Base-by-base conservation (phyloP, 23 tunicate genomes). In the Trididemnum nubilum region DNA sequence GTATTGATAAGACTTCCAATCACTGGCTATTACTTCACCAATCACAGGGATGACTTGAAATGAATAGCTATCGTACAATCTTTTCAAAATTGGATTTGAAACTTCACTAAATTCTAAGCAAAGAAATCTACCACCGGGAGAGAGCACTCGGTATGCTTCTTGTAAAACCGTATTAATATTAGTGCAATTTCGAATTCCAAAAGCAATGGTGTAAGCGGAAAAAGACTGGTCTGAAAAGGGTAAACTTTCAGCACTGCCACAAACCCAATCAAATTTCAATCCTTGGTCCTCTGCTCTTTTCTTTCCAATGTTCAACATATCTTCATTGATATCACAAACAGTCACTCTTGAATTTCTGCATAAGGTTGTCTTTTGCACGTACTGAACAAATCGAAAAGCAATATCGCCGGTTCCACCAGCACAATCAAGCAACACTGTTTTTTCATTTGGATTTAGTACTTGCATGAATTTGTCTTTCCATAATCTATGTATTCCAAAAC, bases 331-430 rank as follows among this genome's bases (percentile, higher is more conserved):
- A 58, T 96, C 99, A 76, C 94, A 96, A 18, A 96, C 99, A 12
- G 99, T 96, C 1, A 96, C 96, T 24, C 77, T 77, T 32, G 86
- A 64, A 2, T 82, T 33, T 3, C 36, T 33, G 9, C 21, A 21
- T 73, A 28, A 3, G 39, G 58, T 73, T 7, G 32, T 40, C 37
- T 57, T 33, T 35, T 57, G 33, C 25, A 81, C 87, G 44, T 81
- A 76, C 22, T 91, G 70, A 36, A 84, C 28, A 33, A 76, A 67
- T 19, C 97, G 81, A 75, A 89, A 85, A 35, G 99, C 88, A 69
- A 96, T 84, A 65, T 96, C 99, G 36, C 99, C 97, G 23, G 99
- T 96, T 24, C 99, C 99, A 21, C 99, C 99, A 83, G 99, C 99
- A 25, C 87, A 67, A 84, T 96, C 99, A 26, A 96, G 80, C n/a